Evolutionary conservation across 2,113 vertebrate species (phyloP).

Genomic region (Rallus limicola): DNA sequence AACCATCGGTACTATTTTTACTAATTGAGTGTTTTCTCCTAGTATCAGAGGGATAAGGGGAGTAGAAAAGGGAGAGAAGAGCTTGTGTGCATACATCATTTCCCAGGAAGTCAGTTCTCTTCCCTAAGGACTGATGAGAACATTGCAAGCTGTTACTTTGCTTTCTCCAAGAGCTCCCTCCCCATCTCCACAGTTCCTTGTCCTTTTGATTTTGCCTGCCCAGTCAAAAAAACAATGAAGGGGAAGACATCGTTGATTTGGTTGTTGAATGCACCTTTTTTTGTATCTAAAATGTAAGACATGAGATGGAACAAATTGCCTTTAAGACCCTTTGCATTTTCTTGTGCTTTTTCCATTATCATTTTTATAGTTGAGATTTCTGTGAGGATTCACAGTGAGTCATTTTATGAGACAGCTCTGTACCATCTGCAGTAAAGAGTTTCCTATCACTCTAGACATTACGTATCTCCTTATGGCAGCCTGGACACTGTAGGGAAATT

Average conservation of each 20-base stretch:
- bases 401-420: slow-evolving; percentile 81
- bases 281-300: slow-evolving; percentile 20
- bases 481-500: slow-evolving; percentile 69
- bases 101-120: background rate
- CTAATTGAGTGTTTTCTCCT: background rate
- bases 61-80: background rate
- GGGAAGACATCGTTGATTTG: background rate
- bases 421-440: slow-evolving; percentile 79
- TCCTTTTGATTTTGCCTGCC: background rate
- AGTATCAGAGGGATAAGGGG: background rate
- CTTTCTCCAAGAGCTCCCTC: background rate
- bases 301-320: slow-evolving; percentile 66
- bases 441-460: slow-evolving; percentile 83
- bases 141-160: background rate
- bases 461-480: slow-evolving; percentile 80
- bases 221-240: background rate
- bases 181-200: background rate
- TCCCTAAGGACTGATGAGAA: background rate
- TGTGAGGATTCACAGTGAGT: slow-evolving; percentile 80
- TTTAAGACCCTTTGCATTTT: slow-evolving; percentile 63
- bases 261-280: background rate
- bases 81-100: background rate
- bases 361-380: slow-evolving; percentile 80
- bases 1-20: background rate
- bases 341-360: slow-evolving; percentile 84